Conservation (phyloP, 2,113 vertebrate genomes). For the Microtus pennsylvanicus region DNA sequence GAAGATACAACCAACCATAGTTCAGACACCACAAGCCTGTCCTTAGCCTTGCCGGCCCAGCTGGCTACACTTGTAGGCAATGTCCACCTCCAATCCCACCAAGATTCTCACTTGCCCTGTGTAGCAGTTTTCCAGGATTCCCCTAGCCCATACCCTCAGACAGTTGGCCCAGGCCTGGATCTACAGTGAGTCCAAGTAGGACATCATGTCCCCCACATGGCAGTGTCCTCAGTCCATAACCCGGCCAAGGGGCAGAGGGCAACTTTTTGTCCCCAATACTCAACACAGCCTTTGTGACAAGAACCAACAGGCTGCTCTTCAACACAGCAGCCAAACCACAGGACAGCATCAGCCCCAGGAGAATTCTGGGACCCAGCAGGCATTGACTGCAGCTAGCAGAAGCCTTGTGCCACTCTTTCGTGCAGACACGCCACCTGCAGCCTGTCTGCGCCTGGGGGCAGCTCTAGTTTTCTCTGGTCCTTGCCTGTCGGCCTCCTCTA, state of each 20-base stretch:
- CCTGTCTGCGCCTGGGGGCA: background rate
- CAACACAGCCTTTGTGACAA: conserved; percentile 7
- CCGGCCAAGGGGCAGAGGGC: background rate
- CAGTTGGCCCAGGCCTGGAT: background rate
- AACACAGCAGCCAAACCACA: background rate
- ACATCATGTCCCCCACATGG: too few relatives aligned
- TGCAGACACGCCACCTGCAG: too few relatives aligned
- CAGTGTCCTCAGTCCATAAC: background rate
- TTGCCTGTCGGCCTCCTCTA: background rate
- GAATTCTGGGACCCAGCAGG: background rate
- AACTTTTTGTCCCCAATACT: background rate
- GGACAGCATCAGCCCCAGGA: background rate
- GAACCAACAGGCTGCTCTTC: background rate
- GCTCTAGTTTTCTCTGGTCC: background rate
- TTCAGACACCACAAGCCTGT: background rate
- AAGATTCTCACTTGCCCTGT: accelerated
- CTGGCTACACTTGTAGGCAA: background rate
- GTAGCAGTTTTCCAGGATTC: background rate
- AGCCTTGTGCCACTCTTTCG: too few relatives aligned
- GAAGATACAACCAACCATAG: background rate
- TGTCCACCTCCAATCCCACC: background rate
- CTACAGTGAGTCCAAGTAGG: accelerated
- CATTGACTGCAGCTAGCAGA: background rate
- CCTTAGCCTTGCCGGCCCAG: background rate
- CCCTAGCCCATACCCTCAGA: too few relatives aligned